These are phyloP conservation scores for Plebejus anna DNA, from an alignment of 2,888 invertebrate genomes.

Conservation along the genomic window DNA sequence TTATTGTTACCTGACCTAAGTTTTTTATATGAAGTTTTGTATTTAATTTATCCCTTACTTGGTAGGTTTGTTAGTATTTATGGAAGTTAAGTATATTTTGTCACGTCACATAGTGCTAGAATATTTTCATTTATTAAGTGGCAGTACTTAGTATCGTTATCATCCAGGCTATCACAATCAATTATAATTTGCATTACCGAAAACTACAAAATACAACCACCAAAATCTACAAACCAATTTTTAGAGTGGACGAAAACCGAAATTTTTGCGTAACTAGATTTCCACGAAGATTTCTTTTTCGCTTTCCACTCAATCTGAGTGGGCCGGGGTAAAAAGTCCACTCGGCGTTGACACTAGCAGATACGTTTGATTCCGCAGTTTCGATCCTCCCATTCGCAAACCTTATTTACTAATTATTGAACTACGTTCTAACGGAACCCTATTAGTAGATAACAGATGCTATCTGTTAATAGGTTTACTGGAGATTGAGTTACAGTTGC, in stretches of 20 bases:
- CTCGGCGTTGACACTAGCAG: conserved; percentile 51
- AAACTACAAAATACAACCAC: no score
- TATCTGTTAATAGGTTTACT: background rate
- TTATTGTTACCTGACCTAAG: no score
- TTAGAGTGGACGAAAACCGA: background rate
- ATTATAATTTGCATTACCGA: no score
- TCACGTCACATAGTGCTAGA: no score
- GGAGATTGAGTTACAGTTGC: background rate
- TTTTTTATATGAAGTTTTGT: no score
- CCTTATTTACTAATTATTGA: conserved; percentile 7
- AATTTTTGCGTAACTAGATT: conserved; percentile 34
- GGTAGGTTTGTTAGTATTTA: no score
- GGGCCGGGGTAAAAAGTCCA: conserved; percentile 46
- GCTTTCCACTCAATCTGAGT: conserved; percentile 36
- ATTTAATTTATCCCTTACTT: no score
- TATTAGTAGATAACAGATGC: background rate
- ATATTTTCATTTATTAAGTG: no score
- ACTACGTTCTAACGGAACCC: background rate
- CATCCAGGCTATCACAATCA: no score
- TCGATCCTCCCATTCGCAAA: background rate
- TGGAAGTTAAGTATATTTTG: no score
- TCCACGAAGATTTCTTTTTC: conserved; percentile 39
- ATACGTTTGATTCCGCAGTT: conserved; percentile 47
- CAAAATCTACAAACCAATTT: background rate
- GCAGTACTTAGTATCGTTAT: no score